phyloP scores from a whole-genome alignment of 1,140 invertebrate genomes.

The Cotesia vestalis region DNA sequence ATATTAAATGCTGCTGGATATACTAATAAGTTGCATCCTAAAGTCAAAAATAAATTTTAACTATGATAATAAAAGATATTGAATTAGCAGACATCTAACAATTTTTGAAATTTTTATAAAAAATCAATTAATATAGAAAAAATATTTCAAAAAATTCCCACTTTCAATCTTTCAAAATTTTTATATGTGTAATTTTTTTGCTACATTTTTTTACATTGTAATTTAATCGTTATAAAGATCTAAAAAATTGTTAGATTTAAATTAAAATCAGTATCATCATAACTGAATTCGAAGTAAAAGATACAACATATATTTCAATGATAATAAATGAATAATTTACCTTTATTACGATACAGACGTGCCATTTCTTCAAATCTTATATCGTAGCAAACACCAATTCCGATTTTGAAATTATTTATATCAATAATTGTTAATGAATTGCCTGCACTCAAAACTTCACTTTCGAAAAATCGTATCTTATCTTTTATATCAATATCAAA shows the following conservation, averaged over 20 bases:
- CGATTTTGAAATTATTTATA: conserved; percentile 80
- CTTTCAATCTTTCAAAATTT: too few relatives aligned
- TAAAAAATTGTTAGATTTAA: neutral
- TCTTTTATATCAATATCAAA: conserved; percentile 96
- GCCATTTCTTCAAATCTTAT: conserved; percentile 91
- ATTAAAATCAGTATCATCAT: neutral
- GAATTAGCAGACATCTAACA: too few relatives aligned
- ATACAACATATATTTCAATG: conserved; percentile 43
- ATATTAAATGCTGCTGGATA: conserved; percentile 97
- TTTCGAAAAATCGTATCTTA: conserved; percentile 93
- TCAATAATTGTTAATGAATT: conserved; percentile 80
- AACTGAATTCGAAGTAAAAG: conserved; percentile 41
- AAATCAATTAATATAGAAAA: too few relatives aligned
- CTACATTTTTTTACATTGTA: too few relatives aligned
- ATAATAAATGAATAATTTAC: conserved; percentile 56
- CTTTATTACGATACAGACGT: conserved; percentile 79
- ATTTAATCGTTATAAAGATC: conserved; percentile 24
- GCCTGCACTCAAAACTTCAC: conserved; percentile 82
- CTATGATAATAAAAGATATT: too few relatives aligned
- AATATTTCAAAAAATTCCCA: too few relatives aligned
- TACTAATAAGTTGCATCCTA: conserved; percentile 84
- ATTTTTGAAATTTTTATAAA: too few relatives aligned
- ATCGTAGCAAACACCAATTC: conserved; percentile 95
- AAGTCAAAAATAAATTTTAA: conserved; percentile 16
- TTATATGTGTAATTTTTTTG: too few relatives aligned